phyloP scores from a whole-genome alignment of 2,797 vertebrate genomes.

The Bovichtus variegatus region DNA sequence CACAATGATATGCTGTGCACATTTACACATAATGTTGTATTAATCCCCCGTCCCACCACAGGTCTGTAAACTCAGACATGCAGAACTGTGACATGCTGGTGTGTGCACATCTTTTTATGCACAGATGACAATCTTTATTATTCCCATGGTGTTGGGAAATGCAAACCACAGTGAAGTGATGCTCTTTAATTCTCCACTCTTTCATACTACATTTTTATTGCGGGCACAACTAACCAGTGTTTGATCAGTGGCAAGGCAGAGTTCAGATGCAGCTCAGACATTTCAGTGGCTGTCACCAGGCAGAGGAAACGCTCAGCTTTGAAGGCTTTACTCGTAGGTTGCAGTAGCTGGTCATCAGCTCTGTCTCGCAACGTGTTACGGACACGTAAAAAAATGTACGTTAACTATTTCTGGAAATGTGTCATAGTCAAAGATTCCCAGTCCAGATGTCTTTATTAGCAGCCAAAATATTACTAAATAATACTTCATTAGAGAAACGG shows the following conservation, averaged over 20 bases:
- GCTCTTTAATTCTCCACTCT: slow-evolving; percentile 4
- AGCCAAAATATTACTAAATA: slow-evolving; percentile 42
- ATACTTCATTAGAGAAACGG: slow-evolving; percentile 16
- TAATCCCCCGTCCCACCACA: neutral
- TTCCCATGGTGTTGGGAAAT: slow-evolving; percentile 18
- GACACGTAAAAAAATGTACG: neutral
- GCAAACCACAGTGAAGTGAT: slow-evolving; percentile 7
- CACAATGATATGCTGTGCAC: neutral
- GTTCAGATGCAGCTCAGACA: slow-evolving; percentile 32
- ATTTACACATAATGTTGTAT: neutral
- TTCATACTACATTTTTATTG: slow-evolving; percentile 8
- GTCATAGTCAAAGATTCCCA: neutral
- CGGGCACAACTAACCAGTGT: slow-evolving; percentile 1
- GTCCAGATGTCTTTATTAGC: slow-evolving; percentile 25
- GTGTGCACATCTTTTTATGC: slow-evolving; percentile 3
- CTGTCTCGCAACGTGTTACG: slow-evolving; percentile 1
- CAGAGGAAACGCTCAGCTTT: neutral
- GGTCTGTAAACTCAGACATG: neutral
- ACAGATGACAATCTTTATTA: slow-evolving; percentile 16
- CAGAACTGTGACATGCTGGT: neutral
- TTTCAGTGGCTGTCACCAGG: neutral
- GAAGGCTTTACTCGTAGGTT: neutral
- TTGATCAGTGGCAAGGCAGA: slow-evolving; percentile 19
- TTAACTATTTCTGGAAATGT: neutral
- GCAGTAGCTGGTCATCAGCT: neutral